A percentile compares a stretch with the other conserved stretches of the same genome.
Evolutionary conservation across 2,888 invertebrate species (phyloP).

Genomic region (Cantharis lateralis): DNA sequence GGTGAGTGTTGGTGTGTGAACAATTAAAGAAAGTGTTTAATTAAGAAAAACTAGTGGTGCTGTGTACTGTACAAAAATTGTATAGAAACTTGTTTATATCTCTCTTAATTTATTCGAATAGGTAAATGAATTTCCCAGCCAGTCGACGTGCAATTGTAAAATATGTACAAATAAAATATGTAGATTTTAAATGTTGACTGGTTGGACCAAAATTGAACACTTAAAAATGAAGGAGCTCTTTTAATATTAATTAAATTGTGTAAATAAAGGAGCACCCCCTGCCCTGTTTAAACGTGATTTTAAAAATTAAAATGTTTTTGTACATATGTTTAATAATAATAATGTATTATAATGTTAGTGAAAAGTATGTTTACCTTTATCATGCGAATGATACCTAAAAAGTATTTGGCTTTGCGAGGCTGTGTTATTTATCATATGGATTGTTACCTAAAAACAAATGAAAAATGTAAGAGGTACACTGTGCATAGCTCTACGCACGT

Average conservation of each 20-base stretch:
- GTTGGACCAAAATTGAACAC: conserved; percentile 34
- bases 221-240: background rate
- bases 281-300: conserved; percentile 39
- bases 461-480: conserved; percentile 25
- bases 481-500: conserved; percentile 52
- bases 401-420: conserved; percentile 66
- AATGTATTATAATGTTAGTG: conserved; percentile 42
- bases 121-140: conserved; percentile 3
- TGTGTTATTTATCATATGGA: conserved; percentile 59
- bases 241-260: background rate
- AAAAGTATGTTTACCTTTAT: conserved; percentile 38
- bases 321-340: conserved; percentile 53
- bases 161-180: conserved; percentile 41
- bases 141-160: conserved; percentile 16
- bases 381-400: conserved; percentile 54
- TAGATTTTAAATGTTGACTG: conserved; percentile 43
- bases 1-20: conserved; percentile 49
- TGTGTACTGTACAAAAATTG: conserved; percentile 37
- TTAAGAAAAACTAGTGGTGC: conserved; percentile 36
- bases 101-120: conserved; percentile 27
- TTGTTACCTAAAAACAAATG: conserved; percentile 50
- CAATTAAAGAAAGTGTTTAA: conserved; percentile 8
- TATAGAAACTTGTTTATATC: conserved; percentile 37
- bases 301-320: conserved; percentile 38
- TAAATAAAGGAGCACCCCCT: conserved; percentile 13